These are phyloP conservation scores for Sitta carolinensis DNA, from an alignment of 2,797 vertebrate genomes.

Conservation along the genomic window DNA sequence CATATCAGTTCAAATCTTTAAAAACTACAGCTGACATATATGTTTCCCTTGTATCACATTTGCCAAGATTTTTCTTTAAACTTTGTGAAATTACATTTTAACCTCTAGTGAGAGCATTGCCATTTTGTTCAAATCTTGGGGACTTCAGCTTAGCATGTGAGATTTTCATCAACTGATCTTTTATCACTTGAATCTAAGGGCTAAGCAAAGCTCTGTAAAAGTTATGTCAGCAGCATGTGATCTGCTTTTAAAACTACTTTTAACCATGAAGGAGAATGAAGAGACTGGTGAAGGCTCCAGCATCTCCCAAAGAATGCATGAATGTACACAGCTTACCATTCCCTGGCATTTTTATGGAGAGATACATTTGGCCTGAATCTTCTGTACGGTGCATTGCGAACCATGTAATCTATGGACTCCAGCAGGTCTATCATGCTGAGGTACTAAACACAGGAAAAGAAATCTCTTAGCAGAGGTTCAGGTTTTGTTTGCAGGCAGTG, in stretches of 20 bases:
- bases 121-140: not conserved
- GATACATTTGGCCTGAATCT: conserved; percentile 85
- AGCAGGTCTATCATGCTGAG: conserved; percentile 90
- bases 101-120: not conserved
- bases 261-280: not conserved
- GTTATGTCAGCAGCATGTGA: not conserved
- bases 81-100: not conserved
- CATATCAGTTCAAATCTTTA: not conserved
- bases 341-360: conserved; percentile 75
- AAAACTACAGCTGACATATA: not conserved
- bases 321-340: conserved; percentile 81
- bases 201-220: not conserved
- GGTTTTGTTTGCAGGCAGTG: not conserved
- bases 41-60: not conserved
- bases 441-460: conserved; percentile 78
- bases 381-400: conserved; percentile 90
- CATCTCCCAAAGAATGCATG: not conserved
- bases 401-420: conserved; percentile 93
- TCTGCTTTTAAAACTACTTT: not conserved
- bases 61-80: not conserved
- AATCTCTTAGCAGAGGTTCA: not conserved
- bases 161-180: not conserved
- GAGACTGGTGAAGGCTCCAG: not conserved
- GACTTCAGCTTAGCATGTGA: not conserved
- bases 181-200: not conserved